These are phyloP conservation scores for Dasysyrphus tricinctus DNA, from an alignment of 2,888 invertebrate species.

Conservation along the genomic window DNA sequence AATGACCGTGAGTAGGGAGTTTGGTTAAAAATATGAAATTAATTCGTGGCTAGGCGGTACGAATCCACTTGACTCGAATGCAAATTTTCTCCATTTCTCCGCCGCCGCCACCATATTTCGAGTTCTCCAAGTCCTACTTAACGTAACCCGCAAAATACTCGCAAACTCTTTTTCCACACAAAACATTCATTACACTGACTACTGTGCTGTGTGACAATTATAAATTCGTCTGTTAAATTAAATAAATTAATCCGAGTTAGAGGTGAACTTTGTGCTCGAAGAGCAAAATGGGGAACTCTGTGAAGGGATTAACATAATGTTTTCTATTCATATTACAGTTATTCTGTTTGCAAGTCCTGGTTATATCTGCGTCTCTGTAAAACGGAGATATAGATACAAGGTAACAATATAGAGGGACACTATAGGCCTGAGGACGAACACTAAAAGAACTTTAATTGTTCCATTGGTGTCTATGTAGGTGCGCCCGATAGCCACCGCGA, in stretches of 20 bases:
- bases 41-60: conserved; percentile 38
- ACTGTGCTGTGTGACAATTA: conserved; percentile 48
- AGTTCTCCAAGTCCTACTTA: conserved; percentile 18
- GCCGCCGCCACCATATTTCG: background rate
- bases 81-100: conserved; percentile 48
- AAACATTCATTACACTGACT: conserved; percentile 5
- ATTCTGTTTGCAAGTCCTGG: conserved; percentile 2
- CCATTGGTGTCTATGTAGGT: background rate
- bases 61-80: conserved; percentile 71
- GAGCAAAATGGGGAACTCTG: conserved; percentile 32
- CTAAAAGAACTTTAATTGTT: conserved; percentile 41
- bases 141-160: background rate
- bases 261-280: conserved; percentile 59
- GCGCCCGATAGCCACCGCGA: background rate
- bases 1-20: conserved; percentile 18
- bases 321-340: conserved; percentile 58
- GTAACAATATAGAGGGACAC: background rate
- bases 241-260: conserved; percentile 76
- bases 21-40: conserved; percentile 59
- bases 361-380: conserved; percentile 22
- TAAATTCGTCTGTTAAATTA: conserved; percentile 75
- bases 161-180: conserved; percentile 31
- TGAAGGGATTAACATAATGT: conserved; percentile 64
- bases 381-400: background rate
- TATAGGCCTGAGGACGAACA: conserved; percentile 1